Conservation (phyloP, 2,113 vertebrate species). For the Passer domesticus region DNA sequence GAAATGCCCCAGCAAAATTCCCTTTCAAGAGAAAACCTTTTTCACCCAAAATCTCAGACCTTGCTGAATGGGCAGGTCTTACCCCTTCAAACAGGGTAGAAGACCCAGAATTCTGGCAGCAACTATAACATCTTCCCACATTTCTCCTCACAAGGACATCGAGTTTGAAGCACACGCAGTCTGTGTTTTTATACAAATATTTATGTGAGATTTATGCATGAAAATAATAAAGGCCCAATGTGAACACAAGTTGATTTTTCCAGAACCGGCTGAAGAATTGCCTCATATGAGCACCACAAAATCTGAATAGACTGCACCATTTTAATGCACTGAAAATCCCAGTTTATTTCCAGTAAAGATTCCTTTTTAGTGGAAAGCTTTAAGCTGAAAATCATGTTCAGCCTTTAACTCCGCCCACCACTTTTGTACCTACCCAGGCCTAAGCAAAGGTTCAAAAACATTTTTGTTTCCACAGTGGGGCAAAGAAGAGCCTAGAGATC, state of each 20-base stretch:
- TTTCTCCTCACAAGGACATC: neutral
- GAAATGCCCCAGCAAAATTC: neutral
- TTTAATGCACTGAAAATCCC: neutral
- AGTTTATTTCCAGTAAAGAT: neutral
- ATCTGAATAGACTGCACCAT: neutral
- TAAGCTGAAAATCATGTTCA: neutral
- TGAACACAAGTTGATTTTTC: neutral
- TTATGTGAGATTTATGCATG: neutral
- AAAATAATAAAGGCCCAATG: neutral
- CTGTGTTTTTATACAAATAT: fast-evolving
- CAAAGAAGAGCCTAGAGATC: neutral
- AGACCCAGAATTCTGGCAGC: neutral
- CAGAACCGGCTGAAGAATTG: neutral
- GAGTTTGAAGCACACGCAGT: neutral
- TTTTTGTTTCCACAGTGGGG: neutral
- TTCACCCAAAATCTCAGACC: neutral
- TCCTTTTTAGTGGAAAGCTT: neutral
- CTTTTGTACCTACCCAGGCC: neutral
- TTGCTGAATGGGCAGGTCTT: neutral
- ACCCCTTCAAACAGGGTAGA: neutral
- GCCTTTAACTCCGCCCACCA: neutral
- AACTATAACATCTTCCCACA: neutral
- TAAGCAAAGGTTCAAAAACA: neutral
- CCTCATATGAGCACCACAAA: neutral
- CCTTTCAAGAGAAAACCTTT: neutral